phyloP scores from a whole-genome alignment of 2,113 vertebrate species.

The Atlantisia rogersi region DNA sequence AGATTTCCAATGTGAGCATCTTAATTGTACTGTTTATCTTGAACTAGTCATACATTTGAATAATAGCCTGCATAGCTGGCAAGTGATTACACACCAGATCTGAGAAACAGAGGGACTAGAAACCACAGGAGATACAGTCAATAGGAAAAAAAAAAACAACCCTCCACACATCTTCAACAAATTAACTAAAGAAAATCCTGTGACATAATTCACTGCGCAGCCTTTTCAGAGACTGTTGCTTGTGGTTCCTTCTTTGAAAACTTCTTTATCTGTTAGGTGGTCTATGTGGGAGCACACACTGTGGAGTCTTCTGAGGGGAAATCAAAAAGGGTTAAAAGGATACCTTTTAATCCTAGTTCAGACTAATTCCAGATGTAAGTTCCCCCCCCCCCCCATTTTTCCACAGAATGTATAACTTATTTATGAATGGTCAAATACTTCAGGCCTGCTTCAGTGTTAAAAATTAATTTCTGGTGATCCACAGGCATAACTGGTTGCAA shows the following conservation, averaged over 20 bases:
- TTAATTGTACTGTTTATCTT: slow-evolving; percentile 3
- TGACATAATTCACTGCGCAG: background rate
- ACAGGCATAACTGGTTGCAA: background rate
- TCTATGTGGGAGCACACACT: background rate
- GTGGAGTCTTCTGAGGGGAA: background rate
- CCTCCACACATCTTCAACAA: background rate
- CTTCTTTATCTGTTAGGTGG: background rate
- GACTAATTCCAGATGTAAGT: background rate
- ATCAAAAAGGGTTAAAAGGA: background rate
- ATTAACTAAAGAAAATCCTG: background rate
- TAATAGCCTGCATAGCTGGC: background rate
- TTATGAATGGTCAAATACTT: background rate
- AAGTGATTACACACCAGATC: background rate
- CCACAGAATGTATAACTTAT: background rate
- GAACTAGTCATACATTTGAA: background rate
- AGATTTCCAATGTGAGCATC: background rate
- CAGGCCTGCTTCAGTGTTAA: background rate
- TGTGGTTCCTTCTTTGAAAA: background rate
- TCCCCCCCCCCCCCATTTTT: background rate
- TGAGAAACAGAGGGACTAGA: background rate
- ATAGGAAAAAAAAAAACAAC: background rate
- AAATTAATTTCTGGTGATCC: background rate
- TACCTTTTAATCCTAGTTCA: background rate
- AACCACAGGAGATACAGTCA: background rate
- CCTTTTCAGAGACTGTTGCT: background rate